Percentiles rank a stretch among this genome's conserved stretches.
Conservation (phyloP, 2,113 vertebrate genomes). For the Colossoma macropomum region DNA sequence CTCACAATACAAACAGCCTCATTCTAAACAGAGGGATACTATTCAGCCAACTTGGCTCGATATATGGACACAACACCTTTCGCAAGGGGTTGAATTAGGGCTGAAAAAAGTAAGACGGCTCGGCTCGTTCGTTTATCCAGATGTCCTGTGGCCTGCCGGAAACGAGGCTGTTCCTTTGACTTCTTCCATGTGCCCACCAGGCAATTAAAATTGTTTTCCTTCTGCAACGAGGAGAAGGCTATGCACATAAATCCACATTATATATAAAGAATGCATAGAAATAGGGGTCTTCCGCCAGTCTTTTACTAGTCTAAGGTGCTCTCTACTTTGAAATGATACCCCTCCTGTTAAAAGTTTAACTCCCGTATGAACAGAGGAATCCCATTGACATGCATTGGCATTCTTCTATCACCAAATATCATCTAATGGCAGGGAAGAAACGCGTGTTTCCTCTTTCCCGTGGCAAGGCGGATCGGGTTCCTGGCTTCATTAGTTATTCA, state of each 20-base stretch:
- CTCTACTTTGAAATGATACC: background rate
- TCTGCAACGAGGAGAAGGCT: slow-evolving; percentile 18
- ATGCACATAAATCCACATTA: slow-evolving; percentile 31
- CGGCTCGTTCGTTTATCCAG: background rate
- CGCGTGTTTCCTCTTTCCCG: slow-evolving; percentile 35
- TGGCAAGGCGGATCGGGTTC: slow-evolving; percentile 51
- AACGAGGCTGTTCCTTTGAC: background rate
- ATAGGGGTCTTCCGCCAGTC: background rate
- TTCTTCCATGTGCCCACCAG: background rate
- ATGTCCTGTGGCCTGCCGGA: slow-evolving; percentile 23
- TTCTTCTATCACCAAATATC: slow-evolving; percentile 30
- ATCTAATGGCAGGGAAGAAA: slow-evolving; percentile 41
- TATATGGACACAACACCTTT: slow-evolving; percentile 53
- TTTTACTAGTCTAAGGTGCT: background rate
- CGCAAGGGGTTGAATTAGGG: slow-evolving; percentile 39
- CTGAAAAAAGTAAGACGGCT: background rate
- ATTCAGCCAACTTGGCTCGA: slow-evolving; percentile 31
- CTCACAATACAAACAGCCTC: slow-evolving; percentile 46
- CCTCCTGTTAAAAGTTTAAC: slow-evolving; percentile 18
- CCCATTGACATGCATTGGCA: slow-evolving; percentile 38
- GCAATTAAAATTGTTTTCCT: slow-evolving; percentile 49
- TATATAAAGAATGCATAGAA: slow-evolving; percentile 32
- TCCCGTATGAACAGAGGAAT: slow-evolving; percentile 36
- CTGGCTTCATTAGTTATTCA: slow-evolving; percentile 68
- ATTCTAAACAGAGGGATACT: slow-evolving; percentile 36